Percentiles rank a stretch among this genome's conserved stretches.
These are phyloP conservation scores for Poeciliopsis retropinna DNA, from an alignment of 2,113 vertebrate genomes.

Conservation along the genomic window DNA sequence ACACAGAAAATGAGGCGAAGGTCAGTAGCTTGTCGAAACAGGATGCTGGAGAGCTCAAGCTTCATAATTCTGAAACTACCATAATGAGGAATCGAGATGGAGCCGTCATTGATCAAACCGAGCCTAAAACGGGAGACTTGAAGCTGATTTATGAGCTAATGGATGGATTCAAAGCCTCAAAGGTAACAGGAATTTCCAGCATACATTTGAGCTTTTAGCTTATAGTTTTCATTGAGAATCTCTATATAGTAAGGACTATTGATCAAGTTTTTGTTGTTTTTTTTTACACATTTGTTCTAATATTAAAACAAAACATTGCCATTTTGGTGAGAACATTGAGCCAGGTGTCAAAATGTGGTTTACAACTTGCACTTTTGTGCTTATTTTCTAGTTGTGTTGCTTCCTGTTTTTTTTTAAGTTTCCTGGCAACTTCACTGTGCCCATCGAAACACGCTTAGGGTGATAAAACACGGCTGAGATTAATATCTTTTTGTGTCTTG, in stretches of 20 bases:
- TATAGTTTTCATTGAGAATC: neutral
- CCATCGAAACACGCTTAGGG: neutral
- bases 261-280: too few species aligned
- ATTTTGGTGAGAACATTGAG: neutral
- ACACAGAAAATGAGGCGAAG: conserved; percentile 8
- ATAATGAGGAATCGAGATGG: conserved; percentile 23
- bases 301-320: neutral
- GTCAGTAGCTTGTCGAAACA: conserved; percentile 56
- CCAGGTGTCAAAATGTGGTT: neutral
- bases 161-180: conserved; percentile 91
- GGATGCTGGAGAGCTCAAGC: neutral
- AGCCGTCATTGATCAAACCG: conserved; percentile 3
- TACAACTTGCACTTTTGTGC: neutral
- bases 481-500: neutral
- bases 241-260: neutral
- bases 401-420: neutral
- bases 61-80: neutral
- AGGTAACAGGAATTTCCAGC: conserved; percentile 77
- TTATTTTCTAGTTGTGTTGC: neutral
- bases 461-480: too few species aligned
- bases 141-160: conserved; percentile 80
- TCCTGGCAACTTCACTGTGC: neutral
- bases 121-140: conserved; percentile 46
- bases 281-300: neutral
- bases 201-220: neutral